Evolutionary conservation across 2,888 invertebrate genomes (phyloP).

Genomic region (Orchestes rusci): DNA sequence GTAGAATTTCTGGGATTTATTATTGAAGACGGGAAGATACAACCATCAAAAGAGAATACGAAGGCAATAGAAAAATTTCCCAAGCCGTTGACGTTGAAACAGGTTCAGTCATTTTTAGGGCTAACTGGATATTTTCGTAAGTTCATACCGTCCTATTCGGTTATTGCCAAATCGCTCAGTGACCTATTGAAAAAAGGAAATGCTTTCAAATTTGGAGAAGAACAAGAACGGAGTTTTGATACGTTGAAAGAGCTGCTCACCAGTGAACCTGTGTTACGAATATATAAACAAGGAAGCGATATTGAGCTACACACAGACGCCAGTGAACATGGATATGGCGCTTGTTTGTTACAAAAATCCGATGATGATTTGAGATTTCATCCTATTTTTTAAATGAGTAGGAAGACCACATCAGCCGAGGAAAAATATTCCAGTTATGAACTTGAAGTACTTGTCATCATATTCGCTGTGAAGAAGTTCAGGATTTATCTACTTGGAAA

Average conservation of each 20-base stretch:
- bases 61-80: constrained; percentile 27
- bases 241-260: constrained; percentile 20
- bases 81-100: constrained; percentile 27
- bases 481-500: neutral
- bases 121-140: constrained; percentile 32
- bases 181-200: constrained; percentile 29
- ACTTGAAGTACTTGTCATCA: constrained; percentile 36
- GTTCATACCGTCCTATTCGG: constrained; percentile 32
- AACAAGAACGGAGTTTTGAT: constrained; percentile 15
- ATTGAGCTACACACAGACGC: constrained; percentile 33
- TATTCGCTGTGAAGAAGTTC: constrained; percentile 11
- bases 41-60: constrained; percentile 30
- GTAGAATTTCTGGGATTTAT: too few relatives aligned
- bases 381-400: too few relatives aligned
- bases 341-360: constrained; percentile 30
- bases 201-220: constrained; percentile 23
- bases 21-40: too few relatives aligned
- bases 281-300: constrained; percentile 18
- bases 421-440: constrained; percentile 35
- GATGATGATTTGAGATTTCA: constrained; percentile 26
- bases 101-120: constrained; percentile 34
- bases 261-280: constrained; percentile 21
- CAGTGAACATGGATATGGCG: constrained; percentile 32
- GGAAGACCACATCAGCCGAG: too few relatives aligned
- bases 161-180: constrained; percentile 31